Conservation (phyloP, 2,113 vertebrate genomes). For the Oreochromis tanganicae region DNA sequence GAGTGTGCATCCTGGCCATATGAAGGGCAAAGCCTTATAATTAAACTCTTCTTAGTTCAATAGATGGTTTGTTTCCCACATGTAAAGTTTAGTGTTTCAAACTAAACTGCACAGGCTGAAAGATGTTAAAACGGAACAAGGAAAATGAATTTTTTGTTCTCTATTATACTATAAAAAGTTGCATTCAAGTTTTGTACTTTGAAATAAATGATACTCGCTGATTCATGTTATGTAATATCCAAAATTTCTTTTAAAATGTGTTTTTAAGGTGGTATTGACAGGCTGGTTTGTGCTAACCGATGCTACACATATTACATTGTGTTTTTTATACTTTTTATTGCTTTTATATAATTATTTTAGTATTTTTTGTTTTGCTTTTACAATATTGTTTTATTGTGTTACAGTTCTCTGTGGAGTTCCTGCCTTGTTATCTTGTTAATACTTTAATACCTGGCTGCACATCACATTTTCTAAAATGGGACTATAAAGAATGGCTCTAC, state of each 20-base stretch:
- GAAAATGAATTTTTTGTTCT: neutral
- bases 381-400: neutral
- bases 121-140: neutral
- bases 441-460: conserved; percentile 12
- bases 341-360: conserved; percentile 9
- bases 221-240: neutral
- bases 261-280: neutral
- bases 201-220: neutral
- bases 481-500: neutral
- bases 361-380: conserved; percentile 11
- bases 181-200: neutral
- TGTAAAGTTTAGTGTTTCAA: neutral
- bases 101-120: neutral
- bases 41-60: neutral
- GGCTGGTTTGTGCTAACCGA: neutral
- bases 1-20: neutral
- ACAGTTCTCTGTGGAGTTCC: neutral
- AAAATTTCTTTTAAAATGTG: neutral
- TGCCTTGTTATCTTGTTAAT: neutral
- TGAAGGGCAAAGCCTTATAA: neutral
- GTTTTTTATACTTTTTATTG: conserved; percentile 30
- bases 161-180: neutral
- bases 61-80: neutral
- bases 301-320: neutral
- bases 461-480: neutral